Percentiles rank a stretch among this genome's conserved stretches.
Conservation (phyloP, 2,797 vertebrate genomes). For the Myotis findleyi region DNA sequence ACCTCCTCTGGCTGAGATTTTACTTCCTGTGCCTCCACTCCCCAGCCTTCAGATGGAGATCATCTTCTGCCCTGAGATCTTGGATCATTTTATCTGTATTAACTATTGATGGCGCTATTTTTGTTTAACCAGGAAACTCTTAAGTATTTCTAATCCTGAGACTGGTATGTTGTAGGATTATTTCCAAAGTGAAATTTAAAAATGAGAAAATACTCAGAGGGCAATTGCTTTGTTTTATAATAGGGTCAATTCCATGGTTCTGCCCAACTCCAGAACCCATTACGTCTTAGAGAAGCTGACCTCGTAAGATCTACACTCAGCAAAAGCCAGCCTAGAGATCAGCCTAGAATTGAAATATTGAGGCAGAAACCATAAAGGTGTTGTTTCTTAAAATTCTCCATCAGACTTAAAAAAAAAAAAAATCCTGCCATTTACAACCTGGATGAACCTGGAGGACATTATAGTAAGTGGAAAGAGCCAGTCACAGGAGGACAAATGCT, state of each 20-base stretch:
- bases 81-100: neutral
- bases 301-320: neutral
- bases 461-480: neutral
- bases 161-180: neutral
- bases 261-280: neutral
- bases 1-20: neutral
- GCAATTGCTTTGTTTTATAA: neutral
- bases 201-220: neutral
- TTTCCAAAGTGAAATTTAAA: slow-evolving; percentile 3
- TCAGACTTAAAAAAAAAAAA: slow-evolving; percentile 7
- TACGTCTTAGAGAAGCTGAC: neutral
- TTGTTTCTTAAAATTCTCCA: neutral
- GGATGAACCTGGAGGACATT: neutral
- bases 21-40: neutral
- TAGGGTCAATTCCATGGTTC: neutral
- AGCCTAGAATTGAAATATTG: neutral
- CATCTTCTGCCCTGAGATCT: neutral
- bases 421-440: neutral
- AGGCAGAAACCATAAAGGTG: neutral
- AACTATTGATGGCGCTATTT: neutral
- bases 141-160: neutral
- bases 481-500: neutral
- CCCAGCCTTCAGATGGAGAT: neutral
- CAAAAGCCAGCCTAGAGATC: neutral
- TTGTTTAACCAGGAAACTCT: neutral